phyloP scores from a whole-genome alignment of 2,113 vertebrate species.

The Thunnus thynnus region DNA sequence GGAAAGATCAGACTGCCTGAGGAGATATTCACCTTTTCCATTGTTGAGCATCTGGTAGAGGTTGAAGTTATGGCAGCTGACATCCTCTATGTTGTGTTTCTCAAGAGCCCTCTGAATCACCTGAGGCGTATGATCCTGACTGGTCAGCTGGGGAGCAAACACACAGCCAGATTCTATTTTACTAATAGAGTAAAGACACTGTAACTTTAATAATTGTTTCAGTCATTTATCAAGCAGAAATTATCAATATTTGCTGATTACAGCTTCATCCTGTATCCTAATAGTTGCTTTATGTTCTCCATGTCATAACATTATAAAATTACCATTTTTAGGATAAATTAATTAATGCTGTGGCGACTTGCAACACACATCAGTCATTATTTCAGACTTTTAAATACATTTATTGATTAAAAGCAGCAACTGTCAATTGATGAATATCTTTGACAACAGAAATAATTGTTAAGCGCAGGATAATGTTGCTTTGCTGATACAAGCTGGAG shows the following conservation, averaged over 20 bases:
- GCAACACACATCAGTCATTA: neutral
- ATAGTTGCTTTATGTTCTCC: no score
- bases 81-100: conserved; percentile 88
- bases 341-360: neutral
- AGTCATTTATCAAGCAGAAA: neutral
- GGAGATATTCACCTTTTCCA: conserved; percentile 82
- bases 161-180: neutral
- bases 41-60: conserved; percentile 87
- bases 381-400: no score
- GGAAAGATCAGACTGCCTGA: neutral
- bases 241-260: no score
- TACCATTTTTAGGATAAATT: no score
- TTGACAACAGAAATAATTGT: no score
- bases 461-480: no score
- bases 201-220: neutral
- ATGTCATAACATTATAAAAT: no score
- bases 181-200: neutral
- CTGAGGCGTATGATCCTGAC: conserved; percentile 90
- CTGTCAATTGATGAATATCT: no score
- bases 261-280: no score
- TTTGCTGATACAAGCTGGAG: neutral
- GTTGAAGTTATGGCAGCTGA: conserved; percentile 81
- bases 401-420: no score
- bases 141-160: conserved; percentile 86
- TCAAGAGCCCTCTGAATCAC: conserved; percentile 89